Evolutionary conservation across 2,113 vertebrate species (phyloP).

Genomic region (Acanthochromis polyacanthus): DNA sequence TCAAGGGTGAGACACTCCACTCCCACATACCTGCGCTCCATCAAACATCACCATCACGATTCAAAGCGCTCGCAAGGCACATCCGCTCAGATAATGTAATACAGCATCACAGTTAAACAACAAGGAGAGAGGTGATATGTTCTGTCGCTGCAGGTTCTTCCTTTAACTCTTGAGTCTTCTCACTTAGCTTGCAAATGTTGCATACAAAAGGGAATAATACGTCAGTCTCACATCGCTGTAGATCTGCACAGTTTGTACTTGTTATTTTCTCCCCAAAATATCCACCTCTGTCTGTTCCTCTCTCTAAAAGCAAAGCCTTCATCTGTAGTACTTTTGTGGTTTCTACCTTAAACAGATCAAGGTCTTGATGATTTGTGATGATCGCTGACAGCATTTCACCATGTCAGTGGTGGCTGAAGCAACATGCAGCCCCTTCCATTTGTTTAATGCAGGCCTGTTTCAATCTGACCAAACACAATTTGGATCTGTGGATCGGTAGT

Average conservation of each 20-base stretch:
- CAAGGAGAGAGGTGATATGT: background rate
- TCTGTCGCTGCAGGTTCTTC: background rate
- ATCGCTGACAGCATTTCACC: background rate
- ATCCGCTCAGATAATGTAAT: background rate
- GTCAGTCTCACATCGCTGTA: background rate
- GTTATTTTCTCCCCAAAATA: conserved; percentile 13
- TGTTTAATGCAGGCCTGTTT: background rate
- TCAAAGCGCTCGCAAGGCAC: conserved; percentile 11
- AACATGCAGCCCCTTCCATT: background rate
- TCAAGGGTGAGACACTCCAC: conserved; percentile 63
- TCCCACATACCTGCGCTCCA: conserved; percentile 54
- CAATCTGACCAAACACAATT: background rate
- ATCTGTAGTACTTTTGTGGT: no score
- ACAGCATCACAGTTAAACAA: conserved; percentile 6
- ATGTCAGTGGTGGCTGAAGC: background rate
- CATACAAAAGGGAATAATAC: background rate
- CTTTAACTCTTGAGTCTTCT: conserved; percentile 3
- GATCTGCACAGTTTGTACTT: conserved; percentile 15
- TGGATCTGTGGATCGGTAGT: no score
- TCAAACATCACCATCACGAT: conserved; percentile 59
- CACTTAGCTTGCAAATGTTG: background rate
- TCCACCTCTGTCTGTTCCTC: conserved; percentile 1
- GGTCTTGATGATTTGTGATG: no score
- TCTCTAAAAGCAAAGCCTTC: background rate
- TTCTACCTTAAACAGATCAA: no score